Evolutionary conservation across 2,888 invertebrate species (phyloP).

Genomic region (Drosophila maculinotata): DNA sequence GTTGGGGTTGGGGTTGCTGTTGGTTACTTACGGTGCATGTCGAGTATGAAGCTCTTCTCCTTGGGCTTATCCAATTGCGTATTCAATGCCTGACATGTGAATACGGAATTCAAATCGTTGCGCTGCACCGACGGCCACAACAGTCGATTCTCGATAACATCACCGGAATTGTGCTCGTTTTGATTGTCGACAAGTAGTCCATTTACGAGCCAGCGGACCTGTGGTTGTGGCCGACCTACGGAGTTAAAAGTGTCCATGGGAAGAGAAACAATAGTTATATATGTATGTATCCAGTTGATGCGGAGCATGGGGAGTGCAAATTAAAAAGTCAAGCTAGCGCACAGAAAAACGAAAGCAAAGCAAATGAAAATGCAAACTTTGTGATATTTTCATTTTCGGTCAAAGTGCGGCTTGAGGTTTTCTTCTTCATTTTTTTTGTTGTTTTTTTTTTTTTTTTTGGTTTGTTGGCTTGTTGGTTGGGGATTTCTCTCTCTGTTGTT

Average conservation of each 20-base stretch:
- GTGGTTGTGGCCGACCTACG: slow-evolving; percentile 91
- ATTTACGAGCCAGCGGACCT: slow-evolving; percentile 93
- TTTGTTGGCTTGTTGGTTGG: background rate
- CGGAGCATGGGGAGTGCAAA: slow-evolving; percentile 48
- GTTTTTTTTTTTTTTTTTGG: slow-evolving; percentile 20
- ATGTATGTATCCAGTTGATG: slow-evolving; percentile 11
- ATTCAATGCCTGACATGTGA: slow-evolving; percentile 95
- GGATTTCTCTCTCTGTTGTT: slow-evolving; percentile 14
- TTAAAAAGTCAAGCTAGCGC: slow-evolving; percentile 76
- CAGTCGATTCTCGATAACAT: slow-evolving; percentile 93
- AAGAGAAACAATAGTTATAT: slow-evolving; percentile 27
- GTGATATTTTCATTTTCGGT: slow-evolving; percentile 78
- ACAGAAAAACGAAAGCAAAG: slow-evolving; percentile 45
- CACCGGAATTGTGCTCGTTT: slow-evolving; percentile 93
- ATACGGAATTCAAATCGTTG: slow-evolving; percentile 93
- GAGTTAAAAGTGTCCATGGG: no score
- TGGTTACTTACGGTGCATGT: slow-evolving; percentile 91
- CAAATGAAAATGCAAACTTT: slow-evolving; percentile 69
- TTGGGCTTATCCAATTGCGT: slow-evolving; percentile 92
- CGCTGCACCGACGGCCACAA: slow-evolving; percentile 91
- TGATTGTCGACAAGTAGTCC: slow-evolving; percentile 92
- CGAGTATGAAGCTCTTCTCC: slow-evolving; percentile 90
- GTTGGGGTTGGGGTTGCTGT: background rate
- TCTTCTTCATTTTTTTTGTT: slow-evolving; percentile 17
- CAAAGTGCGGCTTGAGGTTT: slow-evolving; percentile 54